Evolutionary conservation across 2,888 invertebrate species (phyloP), one percentile per base, ranked within the genome.

Genomic region (Netelia melanura): DNA sequence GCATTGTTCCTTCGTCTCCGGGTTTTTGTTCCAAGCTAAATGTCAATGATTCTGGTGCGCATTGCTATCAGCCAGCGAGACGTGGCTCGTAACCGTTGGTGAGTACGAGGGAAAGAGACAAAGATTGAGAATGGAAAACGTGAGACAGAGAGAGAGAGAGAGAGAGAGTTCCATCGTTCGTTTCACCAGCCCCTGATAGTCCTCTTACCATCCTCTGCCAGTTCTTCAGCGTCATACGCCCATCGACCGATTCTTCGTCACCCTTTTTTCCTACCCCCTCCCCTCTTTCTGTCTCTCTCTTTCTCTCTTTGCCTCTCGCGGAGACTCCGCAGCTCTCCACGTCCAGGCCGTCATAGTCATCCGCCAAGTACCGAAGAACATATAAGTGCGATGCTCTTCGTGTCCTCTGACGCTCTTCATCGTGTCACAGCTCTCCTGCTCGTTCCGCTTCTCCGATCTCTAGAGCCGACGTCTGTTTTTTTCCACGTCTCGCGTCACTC

Each of bases 1-100:
- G 88, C 92, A 92, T 92, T 92, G 92, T 92, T 89, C 90, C 91
- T 88, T 88, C 89, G 90, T 91, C 90, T 90, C 88, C 89, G 87
- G 85, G 89, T 89, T 89, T 91, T 92, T 92, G 91, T 89, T 88
- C 90, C 88, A 86, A 85, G 89, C 90, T 92, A 91, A 92, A 92
- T 92, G 91, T 92, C 92, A 92, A 92, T 92, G 92, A 91, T 91
- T 92, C 90, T 87, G 86, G 89, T 87, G 85, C 88, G 85, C 87
- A 88, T 87, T 83, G 88, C 85, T 64, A 81, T 72, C 67, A 30
- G 23, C 84, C 87, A 86, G 86, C 84, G 86, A 86, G 84, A 85
- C 87, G 61, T 61, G 30, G 30, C 44, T 58, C 68, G 62, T 61
- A 78, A 62, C 11, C 70, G 48, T 68, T 71, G 75, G 83, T 65